Evolutionary conservation across 2,888 invertebrate genomes (phyloP).

Genomic region (Enoplolaimus lenunculus): DNA sequence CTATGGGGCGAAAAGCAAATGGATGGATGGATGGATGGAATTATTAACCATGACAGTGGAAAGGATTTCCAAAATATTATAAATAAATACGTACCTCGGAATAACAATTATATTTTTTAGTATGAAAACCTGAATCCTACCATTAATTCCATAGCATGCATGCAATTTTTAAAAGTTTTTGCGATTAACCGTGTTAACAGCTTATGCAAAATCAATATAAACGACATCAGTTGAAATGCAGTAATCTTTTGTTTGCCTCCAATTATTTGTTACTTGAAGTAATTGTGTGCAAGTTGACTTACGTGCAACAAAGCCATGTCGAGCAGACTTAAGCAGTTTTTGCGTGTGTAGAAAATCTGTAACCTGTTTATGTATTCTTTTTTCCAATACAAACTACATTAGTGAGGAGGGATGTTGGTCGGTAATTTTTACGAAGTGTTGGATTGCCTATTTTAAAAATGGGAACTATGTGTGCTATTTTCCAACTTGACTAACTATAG

Average conservation of each 20-base stretch:
- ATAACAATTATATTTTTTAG: background rate
- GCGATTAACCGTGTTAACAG: conserved; percentile 18
- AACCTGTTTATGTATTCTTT: background rate
- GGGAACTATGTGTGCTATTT: background rate
- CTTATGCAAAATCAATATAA: conserved; percentile 19
- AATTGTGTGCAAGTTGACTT: conserved; percentile 12
- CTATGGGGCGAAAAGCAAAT: too few relatives aligned
- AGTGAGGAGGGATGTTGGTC: conserved; percentile 4
- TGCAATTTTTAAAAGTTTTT: conserved; percentile 7
- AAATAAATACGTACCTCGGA: too few relatives aligned
- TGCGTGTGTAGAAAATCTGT: background rate
- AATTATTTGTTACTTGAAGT: conserved; percentile 1
- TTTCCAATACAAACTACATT: conserved; percentile 1
- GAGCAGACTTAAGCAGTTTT: conserved; percentile 1
- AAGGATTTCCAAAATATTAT: too few relatives aligned
- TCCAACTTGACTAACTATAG: background rate
- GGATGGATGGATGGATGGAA: too few relatives aligned
- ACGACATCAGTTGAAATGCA: conserved; percentile 14
- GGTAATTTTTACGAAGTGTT: background rate
- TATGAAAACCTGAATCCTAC: background rate
- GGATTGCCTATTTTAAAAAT: conserved; percentile 5
- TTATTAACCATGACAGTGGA: too few relatives aligned
- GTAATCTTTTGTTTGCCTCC: background rate
- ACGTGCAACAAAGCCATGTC: conserved; percentile 5
- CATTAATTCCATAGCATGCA: conserved; percentile 3